phyloP scores from a whole-genome alignment of 1,140 invertebrate species.

The Eubasilissa regina region DNA sequence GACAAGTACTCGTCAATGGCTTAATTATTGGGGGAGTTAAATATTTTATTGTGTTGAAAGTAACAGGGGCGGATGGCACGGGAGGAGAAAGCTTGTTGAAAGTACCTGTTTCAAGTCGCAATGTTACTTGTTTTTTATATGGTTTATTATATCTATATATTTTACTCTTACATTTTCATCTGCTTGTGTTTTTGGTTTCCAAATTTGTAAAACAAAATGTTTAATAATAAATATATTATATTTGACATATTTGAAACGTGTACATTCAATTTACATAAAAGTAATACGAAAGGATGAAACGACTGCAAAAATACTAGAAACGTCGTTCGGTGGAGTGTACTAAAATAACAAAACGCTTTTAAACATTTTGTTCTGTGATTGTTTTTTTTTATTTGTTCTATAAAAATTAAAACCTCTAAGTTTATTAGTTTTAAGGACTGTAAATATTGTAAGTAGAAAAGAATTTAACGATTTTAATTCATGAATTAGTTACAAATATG shows the following conservation, averaged over 20 bases:
- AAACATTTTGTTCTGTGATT: slow-evolving; percentile 60
- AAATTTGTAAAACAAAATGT: slow-evolving; percentile 55
- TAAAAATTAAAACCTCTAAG: slow-evolving; percentile 55
- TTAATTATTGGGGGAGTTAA: slow-evolving; percentile 3
- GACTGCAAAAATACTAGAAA: not conserved
- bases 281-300: not conserved
- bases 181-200: slow-evolving; percentile 42
- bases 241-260: slow-evolving; percentile 25
- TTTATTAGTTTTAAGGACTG: slow-evolving; percentile 58
- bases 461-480: slow-evolving; percentile 53
- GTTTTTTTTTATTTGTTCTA: slow-evolving; percentile 59
- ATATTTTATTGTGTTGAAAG: slow-evolving; percentile 36
- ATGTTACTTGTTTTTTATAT: slow-evolving; percentile 60
- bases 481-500: slow-evolving; percentile 45
- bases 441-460: slow-evolving; percentile 61
- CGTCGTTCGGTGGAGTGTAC: slow-evolving; percentile 1
- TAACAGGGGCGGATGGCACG: slow-evolving; percentile 16
- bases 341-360: slow-evolving; percentile 51
- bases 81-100: slow-evolving; percentile 40
- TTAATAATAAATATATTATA: slow-evolving; percentile 31
- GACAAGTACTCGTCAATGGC: not conserved
- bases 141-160: slow-evolving; percentile 51
- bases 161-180: slow-evolving; percentile 44
- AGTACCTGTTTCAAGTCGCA: slow-evolving; percentile 58
- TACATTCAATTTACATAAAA: slow-evolving; percentile 27